Base-by-base conservation (phyloP, 2,113 vertebrate species). In the Numida meleagris region DNA sequence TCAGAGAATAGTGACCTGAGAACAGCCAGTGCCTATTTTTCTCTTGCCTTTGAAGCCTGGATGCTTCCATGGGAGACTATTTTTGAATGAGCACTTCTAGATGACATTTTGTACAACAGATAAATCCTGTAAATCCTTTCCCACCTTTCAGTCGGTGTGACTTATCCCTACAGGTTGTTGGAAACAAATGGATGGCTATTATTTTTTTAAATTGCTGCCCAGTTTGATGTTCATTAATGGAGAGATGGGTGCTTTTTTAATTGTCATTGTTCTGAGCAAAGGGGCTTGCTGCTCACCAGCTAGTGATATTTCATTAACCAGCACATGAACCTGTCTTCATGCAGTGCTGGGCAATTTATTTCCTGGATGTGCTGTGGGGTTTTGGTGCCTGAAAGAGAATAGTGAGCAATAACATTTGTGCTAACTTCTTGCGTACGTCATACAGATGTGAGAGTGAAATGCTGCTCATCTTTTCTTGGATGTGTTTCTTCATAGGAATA, bases 301-400 rank as follows among this genome's bases (percentile, higher is more conserved):
- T 29, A 12, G 20, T 57, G 12, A 6, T 36, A 24, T 90, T 65
- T 72, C 53, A 12, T 62, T 84, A 61, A 66, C 29, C 34, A 83
- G 21, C 3, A 5, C 6, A 6, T 81, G 38, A 65, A 14, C 77
- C 11, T 90, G 27, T 29, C 23, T 6, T 86, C 14, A 4, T 13
- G 29, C 3, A 10, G 0, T 51, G 12, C 20, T 79, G 53, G 6
- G 1, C 61, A 6, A 68, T 86, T n/a, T 33, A 8, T 74, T 70
- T 66, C 29, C 27, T 74, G 21, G n/a, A 18, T 85, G 14, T 4
- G 13, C 7, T 2, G 14, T 4, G 5, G 14, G 29, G 57, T 21
- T 66, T 75, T 57, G 29, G 6, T 88, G 27, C 17, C 10, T 25
- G 1, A 0, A 40, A 67, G 45, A 31, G 27, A 90, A 12, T 27